phyloP scores from a whole-genome alignment of 1,140 invertebrate genomes.

The Antheraea pernyi region DNA sequence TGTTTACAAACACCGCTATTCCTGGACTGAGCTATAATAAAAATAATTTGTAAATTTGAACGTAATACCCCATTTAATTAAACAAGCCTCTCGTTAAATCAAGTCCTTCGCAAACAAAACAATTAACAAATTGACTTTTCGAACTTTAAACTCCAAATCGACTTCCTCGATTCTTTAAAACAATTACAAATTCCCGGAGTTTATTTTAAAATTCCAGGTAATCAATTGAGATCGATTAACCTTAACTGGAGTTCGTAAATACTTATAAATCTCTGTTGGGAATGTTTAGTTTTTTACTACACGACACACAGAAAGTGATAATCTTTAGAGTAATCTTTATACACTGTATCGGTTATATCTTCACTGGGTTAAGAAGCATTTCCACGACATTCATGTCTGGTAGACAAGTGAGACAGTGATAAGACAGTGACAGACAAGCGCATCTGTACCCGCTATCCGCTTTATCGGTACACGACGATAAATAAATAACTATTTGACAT shows the following conservation, averaged over 20 bases:
- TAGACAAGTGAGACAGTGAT: no score
- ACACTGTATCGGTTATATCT: no score
- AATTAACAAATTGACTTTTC: constrained; percentile 54
- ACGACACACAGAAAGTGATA: no score
- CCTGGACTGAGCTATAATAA: background rate
- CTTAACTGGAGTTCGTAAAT: constrained; percentile 17
- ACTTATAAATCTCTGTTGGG: background rate
- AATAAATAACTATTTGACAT: no score
- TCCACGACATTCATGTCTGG: no score
- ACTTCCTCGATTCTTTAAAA: constrained; percentile 50
- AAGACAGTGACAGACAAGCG: no score
- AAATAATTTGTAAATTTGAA: background rate
- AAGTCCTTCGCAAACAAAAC: constrained; percentile 43
- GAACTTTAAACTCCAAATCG: constrained; percentile 37
- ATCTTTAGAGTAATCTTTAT: no score
- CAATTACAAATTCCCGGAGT: constrained; percentile 40
- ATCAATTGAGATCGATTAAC: constrained; percentile 31
- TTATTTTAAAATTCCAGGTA: constrained; percentile 22
- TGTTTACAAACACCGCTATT: no score
- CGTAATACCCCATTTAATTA: constrained; percentile 14
- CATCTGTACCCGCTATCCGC: no score
- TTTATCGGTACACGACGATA: no score
- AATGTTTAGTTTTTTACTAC: background rate
- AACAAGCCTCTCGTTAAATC: constrained; percentile 29
- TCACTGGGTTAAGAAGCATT: no score